Evolutionary conservation across 2,113 vertebrate species (phyloP).

Genomic region (Calypte anna): DNA sequence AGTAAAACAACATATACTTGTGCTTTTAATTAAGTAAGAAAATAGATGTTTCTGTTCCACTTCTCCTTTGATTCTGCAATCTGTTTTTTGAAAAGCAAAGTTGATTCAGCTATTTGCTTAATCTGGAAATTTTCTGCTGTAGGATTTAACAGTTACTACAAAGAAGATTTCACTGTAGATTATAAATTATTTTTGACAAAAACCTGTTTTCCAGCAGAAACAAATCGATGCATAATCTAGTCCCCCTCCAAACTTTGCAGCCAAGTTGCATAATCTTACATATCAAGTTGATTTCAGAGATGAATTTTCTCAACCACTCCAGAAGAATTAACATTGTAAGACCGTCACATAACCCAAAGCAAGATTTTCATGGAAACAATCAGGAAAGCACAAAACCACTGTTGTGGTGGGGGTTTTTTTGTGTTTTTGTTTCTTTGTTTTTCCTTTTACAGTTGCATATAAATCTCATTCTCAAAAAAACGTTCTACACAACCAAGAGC

Average conservation of each 20-base stretch:
- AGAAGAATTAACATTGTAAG: not conserved
- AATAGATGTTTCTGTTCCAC: not conserved
- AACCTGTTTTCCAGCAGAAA: not conserved
- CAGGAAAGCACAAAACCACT: not conserved
- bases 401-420: too few species aligned
- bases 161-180: not conserved
- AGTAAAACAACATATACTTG: not conserved
- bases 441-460: not conserved
- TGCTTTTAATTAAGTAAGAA: not conserved
- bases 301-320: not conserved
- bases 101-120: not conserved
- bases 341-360: not conserved
- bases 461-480: not conserved
- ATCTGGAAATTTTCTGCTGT: not conserved
- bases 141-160: not conserved
- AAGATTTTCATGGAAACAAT: not conserved
- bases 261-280: not conserved
- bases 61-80: not conserved
- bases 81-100: not conserved
- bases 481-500: not conserved
- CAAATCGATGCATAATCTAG: rapidly evolving
- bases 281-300: not conserved
- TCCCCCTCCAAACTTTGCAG: not conserved
- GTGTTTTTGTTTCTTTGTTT: too few species aligned
- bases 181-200: not conserved